phyloP scores from a whole-genome alignment of 92 coral and sea anemone species.

The Actinernus sp. region DNA sequence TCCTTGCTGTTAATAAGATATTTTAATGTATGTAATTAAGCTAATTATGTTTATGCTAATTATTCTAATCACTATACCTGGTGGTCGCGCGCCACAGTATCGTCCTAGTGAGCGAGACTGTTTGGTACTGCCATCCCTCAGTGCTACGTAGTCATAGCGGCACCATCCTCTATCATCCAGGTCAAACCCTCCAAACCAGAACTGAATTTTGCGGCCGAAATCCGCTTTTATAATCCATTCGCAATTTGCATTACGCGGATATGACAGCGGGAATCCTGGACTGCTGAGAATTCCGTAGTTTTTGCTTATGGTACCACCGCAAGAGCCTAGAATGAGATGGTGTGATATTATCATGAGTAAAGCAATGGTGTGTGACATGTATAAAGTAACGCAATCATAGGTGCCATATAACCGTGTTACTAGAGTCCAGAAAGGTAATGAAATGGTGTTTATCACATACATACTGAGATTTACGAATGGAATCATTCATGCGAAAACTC shows the following conservation, averaged over 20 bases:
- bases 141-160: conserved; percentile 67
- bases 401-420: too few relatives aligned
- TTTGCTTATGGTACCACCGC: conserved; percentile 56
- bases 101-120: conserved; percentile 76
- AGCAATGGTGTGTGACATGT: too few relatives aligned
- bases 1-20: too few relatives aligned
- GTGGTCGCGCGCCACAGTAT: conserved; percentile 68
- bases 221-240: conserved; percentile 78
- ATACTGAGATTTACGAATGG: too few relatives aligned
- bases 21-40: too few relatives aligned
- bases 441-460: too few relatives aligned
- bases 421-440: too few relatives aligned
- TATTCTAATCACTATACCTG: conserved; percentile 71
- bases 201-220: conserved; percentile 53
- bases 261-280: conserved; percentile 71
- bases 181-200: conserved; percentile 66
- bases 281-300: conserved; percentile 68
- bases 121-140: conserved; percentile 68
- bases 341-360: not conserved
- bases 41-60: too few relatives aligned
- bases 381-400: too few relatives aligned
- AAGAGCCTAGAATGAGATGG: conserved; percentile 1
- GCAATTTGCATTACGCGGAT: conserved; percentile 66
- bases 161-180: conserved; percentile 65
- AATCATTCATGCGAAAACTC: too few relatives aligned